These are phyloP conservation scores for Drosophila koepferae DNA, from an alignment of 2,888 invertebrate species.

Conservation along the genomic window DNA sequence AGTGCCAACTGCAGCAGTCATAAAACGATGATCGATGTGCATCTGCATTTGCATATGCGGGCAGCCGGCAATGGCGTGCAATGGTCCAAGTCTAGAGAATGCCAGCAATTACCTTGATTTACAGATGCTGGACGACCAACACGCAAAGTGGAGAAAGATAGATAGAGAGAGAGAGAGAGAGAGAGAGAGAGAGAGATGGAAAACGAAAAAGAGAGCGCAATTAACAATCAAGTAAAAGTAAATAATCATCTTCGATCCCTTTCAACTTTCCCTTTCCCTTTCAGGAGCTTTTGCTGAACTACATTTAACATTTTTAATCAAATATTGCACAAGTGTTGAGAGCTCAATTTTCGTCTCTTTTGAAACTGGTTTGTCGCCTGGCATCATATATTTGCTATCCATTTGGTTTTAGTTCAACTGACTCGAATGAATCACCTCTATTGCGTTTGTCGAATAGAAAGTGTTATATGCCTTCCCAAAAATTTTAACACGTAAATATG, in stretches of 20 bases:
- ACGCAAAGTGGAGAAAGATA: conserved; percentile 71
- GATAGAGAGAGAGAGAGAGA: conserved; percentile 59
- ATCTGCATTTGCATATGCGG: conserved; percentile 58
- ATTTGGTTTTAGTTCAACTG: conserved; percentile 28
- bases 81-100: conserved; percentile 21
- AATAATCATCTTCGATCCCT: conserved; percentile 57
- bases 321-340: neutral
- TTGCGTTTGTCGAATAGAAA: conserved; percentile 51
- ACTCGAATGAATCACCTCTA: conserved; percentile 45
- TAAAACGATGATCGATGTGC: conserved; percentile 74
- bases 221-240: conserved; percentile 69
- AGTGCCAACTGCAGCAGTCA: conserved; percentile 62
- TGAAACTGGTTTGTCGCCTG: conserved; percentile 49
- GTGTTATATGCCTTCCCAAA: conserved; percentile 37
- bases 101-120: conserved; percentile 62
- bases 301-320: conserved; percentile 1
- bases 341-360: conserved; percentile 14
- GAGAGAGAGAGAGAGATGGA: conserved; percentile 53
- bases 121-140: conserved; percentile 29
- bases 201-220: conserved; percentile 39
- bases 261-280: conserved; percentile 76
- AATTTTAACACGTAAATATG: conserved; percentile 13
- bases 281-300: conserved; percentile 48
- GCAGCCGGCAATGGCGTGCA: conserved; percentile 12
- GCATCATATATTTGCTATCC: conserved; percentile 35